Percentiles rank a stretch among this genome's conserved stretches.
Conservation (phyloP, 2,113 vertebrate species). For the Malurus alboscapulatus region DNA sequence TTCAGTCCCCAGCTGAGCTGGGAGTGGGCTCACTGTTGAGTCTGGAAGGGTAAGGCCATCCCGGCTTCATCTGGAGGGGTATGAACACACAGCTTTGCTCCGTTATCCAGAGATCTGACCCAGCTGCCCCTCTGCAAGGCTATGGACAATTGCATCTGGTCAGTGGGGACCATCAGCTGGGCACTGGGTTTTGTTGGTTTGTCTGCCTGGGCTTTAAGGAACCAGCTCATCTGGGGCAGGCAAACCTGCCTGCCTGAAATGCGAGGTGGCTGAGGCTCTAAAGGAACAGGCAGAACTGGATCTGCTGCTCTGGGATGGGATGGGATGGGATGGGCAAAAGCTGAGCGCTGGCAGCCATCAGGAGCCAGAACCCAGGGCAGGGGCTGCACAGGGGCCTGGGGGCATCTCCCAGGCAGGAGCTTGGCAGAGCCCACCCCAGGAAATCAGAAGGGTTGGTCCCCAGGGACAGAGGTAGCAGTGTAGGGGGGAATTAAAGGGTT, state of each 20-base stretch:
- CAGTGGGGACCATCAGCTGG: neutral
- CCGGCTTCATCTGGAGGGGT: neutral
- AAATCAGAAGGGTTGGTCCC: neutral
- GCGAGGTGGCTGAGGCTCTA: rapidly evolving
- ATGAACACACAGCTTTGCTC: neutral
- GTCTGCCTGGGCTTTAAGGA: neutral
- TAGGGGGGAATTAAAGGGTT: rapidly evolving
- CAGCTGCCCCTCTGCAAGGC: rapidly evolving
- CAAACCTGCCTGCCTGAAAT: neutral
- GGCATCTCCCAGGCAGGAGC: neutral
- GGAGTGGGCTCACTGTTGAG: neutral
- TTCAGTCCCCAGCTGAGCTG: neutral
- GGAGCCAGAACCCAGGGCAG: rapidly evolving
- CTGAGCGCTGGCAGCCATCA: neutral
- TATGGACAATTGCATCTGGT: neutral
- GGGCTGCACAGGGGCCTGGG: neutral
- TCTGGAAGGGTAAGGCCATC: neutral
- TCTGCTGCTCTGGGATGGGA: neutral
- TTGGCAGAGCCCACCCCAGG: neutral
- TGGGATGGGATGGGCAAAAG: neutral
- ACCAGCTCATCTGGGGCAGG: neutral
- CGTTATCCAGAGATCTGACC: neutral
- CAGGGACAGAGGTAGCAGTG: rapidly evolving
- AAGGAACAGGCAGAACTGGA: constrained; percentile 1
- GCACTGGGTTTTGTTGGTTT: neutral